Percentiles rank a stretch among this genome's conserved stretches.
These are phyloP conservation scores for Clangula hyemalis DNA, from an alignment of 2,797 vertebrate species.

Conservation along the genomic window DNA sequence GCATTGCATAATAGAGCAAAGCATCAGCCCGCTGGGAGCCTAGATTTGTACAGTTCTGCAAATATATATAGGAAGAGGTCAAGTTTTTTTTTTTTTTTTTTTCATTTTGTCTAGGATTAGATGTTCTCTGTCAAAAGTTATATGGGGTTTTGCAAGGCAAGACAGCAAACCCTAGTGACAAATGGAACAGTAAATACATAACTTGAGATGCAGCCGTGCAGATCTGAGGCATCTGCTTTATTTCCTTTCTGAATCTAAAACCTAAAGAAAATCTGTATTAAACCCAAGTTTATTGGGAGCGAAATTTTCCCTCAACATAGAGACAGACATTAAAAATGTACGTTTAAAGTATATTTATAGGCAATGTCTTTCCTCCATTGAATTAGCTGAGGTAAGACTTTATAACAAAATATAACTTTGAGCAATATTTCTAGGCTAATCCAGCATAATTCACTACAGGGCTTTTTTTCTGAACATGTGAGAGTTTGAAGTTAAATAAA, in stretches of 20 bases:
- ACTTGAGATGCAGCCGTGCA: not conserved
- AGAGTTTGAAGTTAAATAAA: not conserved
- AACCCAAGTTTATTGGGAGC: constrained; percentile 14
- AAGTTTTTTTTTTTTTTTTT: not conserved
- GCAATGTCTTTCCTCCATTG: not conserved
- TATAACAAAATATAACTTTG: not conserved
- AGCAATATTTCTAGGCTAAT: not conserved
- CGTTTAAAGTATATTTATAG: not conserved
- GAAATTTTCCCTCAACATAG: not conserved
- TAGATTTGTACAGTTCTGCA: constrained; percentile 33
- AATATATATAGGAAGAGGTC: constrained; percentile 8
- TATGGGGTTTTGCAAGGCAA: constrained; percentile 14
- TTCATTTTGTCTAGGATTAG: constrained; percentile 34
- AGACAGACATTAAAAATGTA: not conserved
- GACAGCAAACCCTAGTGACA: constrained; percentile 25
- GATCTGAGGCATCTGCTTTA: constrained; percentile 7
- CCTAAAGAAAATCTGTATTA: not conserved
- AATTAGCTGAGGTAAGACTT: not conserved
- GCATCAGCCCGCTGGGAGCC: not conserved
- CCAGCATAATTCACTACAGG: not conserved
- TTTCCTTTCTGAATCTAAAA: constrained; percentile 8
- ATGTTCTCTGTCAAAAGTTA: constrained; percentile 26
- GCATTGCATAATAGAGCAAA: constrained; percentile 4
- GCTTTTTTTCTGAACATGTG: not conserved
- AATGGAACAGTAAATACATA: constrained; percentile 41